These are phyloP conservation scores for Passer domesticus DNA, from an alignment of 2,113 vertebrate species.

Conservation along the genomic window DNA sequence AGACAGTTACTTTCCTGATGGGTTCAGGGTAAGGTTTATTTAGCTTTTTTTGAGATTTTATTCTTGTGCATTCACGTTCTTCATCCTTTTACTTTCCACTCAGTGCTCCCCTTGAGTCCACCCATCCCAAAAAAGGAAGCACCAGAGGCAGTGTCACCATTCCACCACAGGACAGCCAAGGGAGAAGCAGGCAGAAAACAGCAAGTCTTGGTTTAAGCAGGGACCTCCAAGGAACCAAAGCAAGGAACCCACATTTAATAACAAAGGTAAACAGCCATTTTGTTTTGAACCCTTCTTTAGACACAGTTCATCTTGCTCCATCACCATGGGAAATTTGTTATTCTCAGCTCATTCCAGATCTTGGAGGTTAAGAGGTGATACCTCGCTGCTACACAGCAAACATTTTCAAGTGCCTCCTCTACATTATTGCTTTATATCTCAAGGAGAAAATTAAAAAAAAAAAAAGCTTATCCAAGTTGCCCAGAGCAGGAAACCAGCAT, in stretches of 20 bases:
- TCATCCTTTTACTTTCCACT: background rate
- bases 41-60: background rate
- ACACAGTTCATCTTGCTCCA: background rate
- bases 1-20: background rate
- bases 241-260: background rate
- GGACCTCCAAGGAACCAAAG: background rate
- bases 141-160: background rate
- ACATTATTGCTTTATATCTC: background rate
- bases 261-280: background rate
- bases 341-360: background rate
- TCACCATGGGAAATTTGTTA: background rate
- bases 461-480: background rate
- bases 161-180: rapidly evolving
- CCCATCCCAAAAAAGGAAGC: background rate
- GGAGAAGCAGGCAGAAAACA: background rate
- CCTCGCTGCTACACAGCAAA: background rate
- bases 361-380: rapidly evolving
- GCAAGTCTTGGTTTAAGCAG: background rate
- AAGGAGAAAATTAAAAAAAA: background rate
- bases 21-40: background rate
- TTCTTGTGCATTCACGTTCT: background rate
- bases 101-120: background rate
- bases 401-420: background rate
- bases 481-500: background rate
- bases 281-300: background rate